These are phyloP conservation scores for Micrasema longulum DNA, from an alignment of 1,140 invertebrate species.

Conservation along the genomic window DNA sequence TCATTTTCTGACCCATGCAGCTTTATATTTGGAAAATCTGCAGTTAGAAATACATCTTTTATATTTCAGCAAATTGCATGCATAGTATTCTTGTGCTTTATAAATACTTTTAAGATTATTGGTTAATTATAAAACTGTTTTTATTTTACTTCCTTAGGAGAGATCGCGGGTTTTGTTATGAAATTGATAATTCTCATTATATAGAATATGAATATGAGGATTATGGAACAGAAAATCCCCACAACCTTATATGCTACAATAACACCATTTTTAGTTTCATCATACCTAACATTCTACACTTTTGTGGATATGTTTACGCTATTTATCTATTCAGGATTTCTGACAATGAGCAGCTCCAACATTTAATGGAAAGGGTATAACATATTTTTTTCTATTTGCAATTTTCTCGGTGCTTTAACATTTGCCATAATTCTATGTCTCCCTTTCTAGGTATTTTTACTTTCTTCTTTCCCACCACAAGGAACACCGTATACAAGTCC, in stretches of 20 bases:
- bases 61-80: too few species aligned
- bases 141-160: slow-evolving; percentile 65
- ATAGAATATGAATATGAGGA: slow-evolving; percentile 2
- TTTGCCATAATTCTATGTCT: too few species aligned
- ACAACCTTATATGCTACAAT: slow-evolving; percentile 75
- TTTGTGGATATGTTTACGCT: slow-evolving; percentile 81
- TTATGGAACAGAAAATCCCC: slow-evolving; percentile 51
- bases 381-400: not conserved
- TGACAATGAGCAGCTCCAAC: slow-evolving; percentile 89
- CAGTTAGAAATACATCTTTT: too few species aligned
- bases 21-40: too few species aligned
- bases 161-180: slow-evolving; percentile 80
- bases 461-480: slow-evolving; percentile 75
- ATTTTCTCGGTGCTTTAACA: slow-evolving; percentile 12
- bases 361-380: slow-evolving; percentile 88
- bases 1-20: too few species aligned
- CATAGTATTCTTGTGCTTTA: too few species aligned
- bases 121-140: too few species aligned
- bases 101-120: too few species aligned
- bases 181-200: slow-evolving; percentile 62
- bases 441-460: slow-evolving; percentile 70
- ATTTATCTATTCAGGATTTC: slow-evolving; percentile 83
- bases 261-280: slow-evolving; percentile 81
- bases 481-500: slow-evolving; percentile 71
- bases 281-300: slow-evolving; percentile 82